These are phyloP conservation scores for Epinotia ramella DNA, from an alignment of 2,888 invertebrate species.

Conservation along the genomic window DNA sequence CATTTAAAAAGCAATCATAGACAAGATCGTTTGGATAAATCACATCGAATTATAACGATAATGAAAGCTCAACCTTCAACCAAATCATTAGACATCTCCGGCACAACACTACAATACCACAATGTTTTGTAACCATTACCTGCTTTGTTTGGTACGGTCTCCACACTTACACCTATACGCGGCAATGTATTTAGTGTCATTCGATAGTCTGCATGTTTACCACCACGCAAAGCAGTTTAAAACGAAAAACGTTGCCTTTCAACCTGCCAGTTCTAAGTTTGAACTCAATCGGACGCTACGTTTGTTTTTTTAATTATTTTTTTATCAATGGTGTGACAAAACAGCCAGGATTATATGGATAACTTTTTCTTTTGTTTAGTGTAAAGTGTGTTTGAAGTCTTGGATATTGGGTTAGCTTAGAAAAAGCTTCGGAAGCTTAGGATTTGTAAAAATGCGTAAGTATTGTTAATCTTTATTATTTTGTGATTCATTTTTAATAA, in stretches of 20 bases:
- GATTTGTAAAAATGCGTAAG: constrained; percentile 46
- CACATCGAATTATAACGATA: constrained; percentile 29
- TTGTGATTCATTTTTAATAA: not conserved
- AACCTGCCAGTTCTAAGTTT: constrained; percentile 63
- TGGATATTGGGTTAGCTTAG: constrained; percentile 37
- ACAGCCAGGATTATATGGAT: constrained; percentile 36
- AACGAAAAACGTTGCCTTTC: constrained; percentile 60
- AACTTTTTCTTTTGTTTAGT: constrained; percentile 35
- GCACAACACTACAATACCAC: not conserved
- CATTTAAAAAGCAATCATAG: constrained; percentile 31
- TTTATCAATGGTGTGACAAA: constrained; percentile 39
- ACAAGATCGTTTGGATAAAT: constrained; percentile 35
- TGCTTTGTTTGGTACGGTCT: not conserved
- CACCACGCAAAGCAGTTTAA: constrained; percentile 57
- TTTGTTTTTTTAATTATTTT: constrained; percentile 44
- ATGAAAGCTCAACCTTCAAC: constrained; percentile 42
- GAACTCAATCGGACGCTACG: constrained; percentile 45
- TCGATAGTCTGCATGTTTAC: constrained; percentile 19
- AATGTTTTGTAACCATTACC: constrained; percentile 10
- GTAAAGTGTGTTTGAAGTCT: constrained; percentile 41
- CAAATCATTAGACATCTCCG: constrained; percentile 28
- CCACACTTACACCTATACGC: not conserved
- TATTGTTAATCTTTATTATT: not conserved
- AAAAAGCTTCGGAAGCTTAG: constrained; percentile 34
- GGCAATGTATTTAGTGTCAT: not conserved